Base-by-base conservation (phyloP, 2,113 vertebrate species). In the Triplophysa dalaica region DNA sequence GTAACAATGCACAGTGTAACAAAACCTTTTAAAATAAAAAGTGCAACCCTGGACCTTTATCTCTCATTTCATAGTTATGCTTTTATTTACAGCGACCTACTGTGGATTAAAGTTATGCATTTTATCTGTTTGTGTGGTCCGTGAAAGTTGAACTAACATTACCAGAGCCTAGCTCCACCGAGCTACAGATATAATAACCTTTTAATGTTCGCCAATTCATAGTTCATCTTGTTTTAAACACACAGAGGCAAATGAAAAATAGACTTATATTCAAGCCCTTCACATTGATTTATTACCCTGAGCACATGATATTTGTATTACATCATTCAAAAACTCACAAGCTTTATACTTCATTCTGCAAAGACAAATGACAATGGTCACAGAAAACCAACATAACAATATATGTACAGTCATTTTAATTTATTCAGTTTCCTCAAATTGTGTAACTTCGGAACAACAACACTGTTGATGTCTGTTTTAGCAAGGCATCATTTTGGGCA, bases 251-350 rank as follows among this genome's bases (percentile, higher is more conserved):
- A 73, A 26, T 38, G 8, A 64, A 54, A n/a, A 80, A 43, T 8
- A 80, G 61, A 73, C 61, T 43, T 63, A 45, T 79, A 56, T 80
- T 73, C 69, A 80, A 80, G 78, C 78, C 78, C 78, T 80, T 80
- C 69, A 72, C 61, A 65, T 72, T 72, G 78, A 50, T 79, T 80
- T 80, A 80, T 80, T 80, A 73, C 69, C 78, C 78, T 80, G 78
- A 80, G 70, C 61, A 65, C 45, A 72, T 79, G 56, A 70, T 22
- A 60, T 82, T 78, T 82, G 16, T 45, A 22, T 78, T 64, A 78
- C 75, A 82, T 72, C 22, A 16, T 64, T 72, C 60, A 65, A 48
- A 64, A 73, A 64, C 7, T 41, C 58, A 38, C 78, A 80, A 52
- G 50, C 48, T 48, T 64, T 48, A 26, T 48, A 63, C 45, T 48